Base-by-base conservation (phyloP, 2,113 vertebrate genomes). In the Oryzias woworae region DNA sequence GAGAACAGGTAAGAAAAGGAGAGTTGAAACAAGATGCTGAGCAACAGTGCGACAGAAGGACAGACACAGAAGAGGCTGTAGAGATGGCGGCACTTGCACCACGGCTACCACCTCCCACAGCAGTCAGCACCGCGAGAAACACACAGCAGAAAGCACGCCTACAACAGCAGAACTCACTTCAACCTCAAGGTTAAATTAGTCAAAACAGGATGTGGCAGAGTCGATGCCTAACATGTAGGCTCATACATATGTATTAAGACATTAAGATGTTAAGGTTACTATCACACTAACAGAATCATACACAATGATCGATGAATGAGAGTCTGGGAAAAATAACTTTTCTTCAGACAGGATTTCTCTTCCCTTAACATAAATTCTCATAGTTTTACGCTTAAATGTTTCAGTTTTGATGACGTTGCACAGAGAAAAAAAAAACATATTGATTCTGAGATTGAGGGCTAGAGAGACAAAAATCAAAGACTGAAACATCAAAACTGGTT, bases 41-140 rank as follows among this genome's bases (percentile, higher is more conserved):
- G 47, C 60, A 61, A 65, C 42, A 62, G 53, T 15, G 54, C 45
- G 15, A 67, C 41, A 47, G 47, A 50, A 53, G 58, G 69, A 53
- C 41, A 62, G 26, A 56, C 65, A 15, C 53, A 48, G 45, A 73
- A 15, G 52, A 50, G 46, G 67, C 57, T 41, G 53, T 18, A 62
- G 45, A 68, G 77, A 81, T 68, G 61, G 58, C 78, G 78, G 84
- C 73, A 73, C 58, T 60, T 66, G 75, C 77, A 74, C 80, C 70
- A 43, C 69, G 61, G 82, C 73, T 66, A 66, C 54, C 47, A 45
- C 47, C n/a, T 73, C 79, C 58, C 60, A 26, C 69, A 28, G 52
- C 64, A 68, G 73, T 62, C 79, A 51, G 68, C 51, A 7, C 71
- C 36, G 66, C 73, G 76, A 80, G 26, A 46, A 69, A 55, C 45